Base-by-base conservation (phyloP, 2,113 vertebrate species). In the Phaethornis superciliosus region DNA sequence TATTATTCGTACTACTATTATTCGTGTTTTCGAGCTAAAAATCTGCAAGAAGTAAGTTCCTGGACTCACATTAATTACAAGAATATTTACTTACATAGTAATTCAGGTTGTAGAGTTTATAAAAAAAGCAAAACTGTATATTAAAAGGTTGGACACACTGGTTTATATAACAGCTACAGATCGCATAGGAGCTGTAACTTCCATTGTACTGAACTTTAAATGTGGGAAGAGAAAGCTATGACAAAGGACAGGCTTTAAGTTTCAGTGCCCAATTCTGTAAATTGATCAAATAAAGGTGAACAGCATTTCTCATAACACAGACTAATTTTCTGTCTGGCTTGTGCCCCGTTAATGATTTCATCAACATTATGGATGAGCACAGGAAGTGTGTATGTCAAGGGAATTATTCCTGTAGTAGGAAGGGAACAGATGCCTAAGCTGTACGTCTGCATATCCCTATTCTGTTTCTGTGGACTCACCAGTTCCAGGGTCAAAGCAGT, bases 211-310 rank as follows among this genome's bases (percentile, higher is more conserved):
- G 54, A 55, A 68, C 69, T 85, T 71, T 28, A 72, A 90, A 89
- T 60, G 52, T 40, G 78, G 33, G 17, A 55, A 82, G 37, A 72
- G 89, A 58, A 68, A 88, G 16, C 47, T 89, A 40, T 64, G 65
- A 27, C n/a, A 79, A 68, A 94, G 51, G 37, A 55, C 17, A 27
- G 30, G 10, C 33, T 92, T 62, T 72, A 92, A 64, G 35, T 89
- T 89, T 95, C 74, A 78, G 55, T 76, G n/a, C 42, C 80, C 85
- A 58, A 46, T 89, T 93, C 86, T 69, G 47, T 89, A 90, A 95
- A 93, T 49, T 85, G 55, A 71, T 89, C 74, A 92, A 93, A 83
- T 74, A 96, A 90, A 91, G 35, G 54, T 89, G 75, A 93, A 78
- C 85, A 62, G 23, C 49, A 84, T 91, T 93, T 93, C 94, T 93